phyloP scores from a whole-genome alignment of 2,888 invertebrate species.

The Branchinecta sandiegonensis region DNA sequence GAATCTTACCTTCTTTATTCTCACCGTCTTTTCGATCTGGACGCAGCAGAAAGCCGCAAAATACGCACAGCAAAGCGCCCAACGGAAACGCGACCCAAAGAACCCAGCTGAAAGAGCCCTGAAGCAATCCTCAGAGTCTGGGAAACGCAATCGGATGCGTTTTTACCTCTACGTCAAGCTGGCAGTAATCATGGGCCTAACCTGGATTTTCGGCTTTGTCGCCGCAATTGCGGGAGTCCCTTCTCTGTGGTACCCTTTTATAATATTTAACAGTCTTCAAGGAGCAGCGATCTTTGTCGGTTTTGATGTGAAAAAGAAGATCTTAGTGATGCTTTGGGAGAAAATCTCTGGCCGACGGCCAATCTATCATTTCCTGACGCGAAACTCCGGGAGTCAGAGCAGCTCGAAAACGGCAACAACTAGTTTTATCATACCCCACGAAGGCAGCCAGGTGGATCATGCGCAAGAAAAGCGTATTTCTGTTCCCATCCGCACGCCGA shows the following conservation, averaged over 20 bases:
- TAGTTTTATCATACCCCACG: neutral
- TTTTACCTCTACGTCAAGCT: slow-evolving; percentile 34
- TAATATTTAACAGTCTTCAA: slow-evolving; percentile 37
- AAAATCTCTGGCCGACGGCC: slow-evolving; percentile 17
- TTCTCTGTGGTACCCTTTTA: slow-evolving; percentile 37
- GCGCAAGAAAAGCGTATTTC: too few relatives aligned
- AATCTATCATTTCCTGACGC: neutral
- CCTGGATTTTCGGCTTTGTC: slow-evolving; percentile 37
- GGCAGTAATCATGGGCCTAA: slow-evolving; percentile 37
- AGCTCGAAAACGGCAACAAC: slow-evolving; percentile 9
- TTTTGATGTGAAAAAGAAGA: slow-evolving; percentile 33
- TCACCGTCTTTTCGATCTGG: slow-evolving; percentile 32
- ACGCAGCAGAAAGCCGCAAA: slow-evolving; percentile 19
- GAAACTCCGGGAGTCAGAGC: slow-evolving; percentile 1
- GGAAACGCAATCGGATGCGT: slow-evolving; percentile 25
- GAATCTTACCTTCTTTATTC: slow-evolving; percentile 34
- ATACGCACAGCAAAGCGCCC: slow-evolving; percentile 23
- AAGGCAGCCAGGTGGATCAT: too few relatives aligned
- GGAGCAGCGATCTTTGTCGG: slow-evolving; percentile 37
- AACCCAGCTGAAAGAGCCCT: slow-evolving; percentile 29
- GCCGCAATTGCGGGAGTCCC: slow-evolving; percentile 32
- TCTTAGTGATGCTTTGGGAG: slow-evolving; percentile 29
- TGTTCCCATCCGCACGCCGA: too few relatives aligned
- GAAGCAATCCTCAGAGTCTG: slow-evolving; percentile 23
- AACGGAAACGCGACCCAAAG: slow-evolving; percentile 17